Base-by-base conservation (phyloP, 64 coral and sea anemone genomes). In the Acropora yongei region DNA sequence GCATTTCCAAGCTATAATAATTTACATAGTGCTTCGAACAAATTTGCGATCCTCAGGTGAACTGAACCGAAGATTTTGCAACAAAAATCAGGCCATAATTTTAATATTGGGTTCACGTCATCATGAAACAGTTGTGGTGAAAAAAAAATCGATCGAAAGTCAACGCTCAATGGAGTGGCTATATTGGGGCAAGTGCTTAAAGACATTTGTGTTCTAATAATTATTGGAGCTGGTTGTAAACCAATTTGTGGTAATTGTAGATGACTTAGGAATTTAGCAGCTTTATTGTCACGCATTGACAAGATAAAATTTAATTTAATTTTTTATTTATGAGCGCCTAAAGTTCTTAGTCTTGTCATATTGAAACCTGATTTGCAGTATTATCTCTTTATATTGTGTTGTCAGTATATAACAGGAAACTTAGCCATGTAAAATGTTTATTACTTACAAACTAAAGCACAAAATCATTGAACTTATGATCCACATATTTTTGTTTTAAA, bases 181-280 rank as follows among this genome's bases (percentile, higher is more conserved):
- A 78, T 78, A 78, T 78, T 78, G 75, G 44, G 13, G 49, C 75
- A 78, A 78, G 75, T 78, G 75, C 2, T 48, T 46, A 47, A 45
- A 45, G 75, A 78, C 16, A 47, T 41, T 2, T 44, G 51, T 55
- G 5, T 55, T 0, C 8, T 30, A 30, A 30, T 30, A 30, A 30
- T 18, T 1, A 10, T 78, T 4, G 4, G 16, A 10, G 44, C 60
- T 46, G 44, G 44, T 48, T 78, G 47, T 78, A 9, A 78, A 17
- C 6, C 75, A 12, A 49, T 48, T 78, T 78, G 43, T 45, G 43
- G 75, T 45, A 18, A 47, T 45, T 47, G 16, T 46, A 48, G 4
- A 48, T 78, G 14, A 49, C 44, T 75, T 6, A 44, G 39, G 40
- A 44, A 75, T 44, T 75, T 44, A 7, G 44, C 41, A 75, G 39